phyloP scores from a whole-genome alignment of 2,888 invertebrate species.

The Lymantria dispar region DNA sequence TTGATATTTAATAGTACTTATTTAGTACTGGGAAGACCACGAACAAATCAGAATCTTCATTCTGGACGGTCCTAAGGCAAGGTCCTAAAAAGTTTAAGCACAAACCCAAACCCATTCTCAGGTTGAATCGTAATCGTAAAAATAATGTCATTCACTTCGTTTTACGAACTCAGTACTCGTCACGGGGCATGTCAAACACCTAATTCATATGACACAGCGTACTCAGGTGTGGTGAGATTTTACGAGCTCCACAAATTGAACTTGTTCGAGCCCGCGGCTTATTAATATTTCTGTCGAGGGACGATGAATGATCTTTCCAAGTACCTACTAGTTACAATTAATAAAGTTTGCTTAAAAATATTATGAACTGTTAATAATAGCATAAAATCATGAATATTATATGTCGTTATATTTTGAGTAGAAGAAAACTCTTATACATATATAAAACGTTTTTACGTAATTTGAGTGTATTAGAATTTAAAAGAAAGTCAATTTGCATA shows the following conservation, averaged over 20 bases:
- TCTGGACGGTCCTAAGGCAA: background rate
- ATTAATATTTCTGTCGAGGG: slow-evolving; percentile 43
- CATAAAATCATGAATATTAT: no score
- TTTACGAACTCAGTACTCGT: slow-evolving; percentile 12
- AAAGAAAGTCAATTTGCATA: no score
- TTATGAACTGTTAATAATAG: background rate
- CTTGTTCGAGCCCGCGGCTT: slow-evolving; percentile 31
- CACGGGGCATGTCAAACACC: slow-evolving; percentile 25
- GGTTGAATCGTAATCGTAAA: slow-evolving; percentile 13
- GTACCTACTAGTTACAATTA: slow-evolving; percentile 1
- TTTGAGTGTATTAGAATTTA: no score
- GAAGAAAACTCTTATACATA: no score
- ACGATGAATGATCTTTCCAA: slow-evolving; percentile 5
- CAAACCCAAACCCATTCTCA: slow-evolving; percentile 11
- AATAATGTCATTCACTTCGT: slow-evolving; percentile 16
- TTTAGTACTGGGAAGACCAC: background rate
- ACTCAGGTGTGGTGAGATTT: slow-evolving; percentile 33
- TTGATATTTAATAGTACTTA: background rate
- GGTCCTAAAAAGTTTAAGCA: slow-evolving; percentile 5
- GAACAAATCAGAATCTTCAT: background rate
- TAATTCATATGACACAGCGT: slow-evolving; percentile 38
- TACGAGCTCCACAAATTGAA: slow-evolving; percentile 39
- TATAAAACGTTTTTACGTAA: no score
- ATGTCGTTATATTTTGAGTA: no score
- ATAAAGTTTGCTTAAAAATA: background rate